Conservation (phyloP, 2,797 vertebrate genomes). For the Tauraco hartlaubi region DNA sequence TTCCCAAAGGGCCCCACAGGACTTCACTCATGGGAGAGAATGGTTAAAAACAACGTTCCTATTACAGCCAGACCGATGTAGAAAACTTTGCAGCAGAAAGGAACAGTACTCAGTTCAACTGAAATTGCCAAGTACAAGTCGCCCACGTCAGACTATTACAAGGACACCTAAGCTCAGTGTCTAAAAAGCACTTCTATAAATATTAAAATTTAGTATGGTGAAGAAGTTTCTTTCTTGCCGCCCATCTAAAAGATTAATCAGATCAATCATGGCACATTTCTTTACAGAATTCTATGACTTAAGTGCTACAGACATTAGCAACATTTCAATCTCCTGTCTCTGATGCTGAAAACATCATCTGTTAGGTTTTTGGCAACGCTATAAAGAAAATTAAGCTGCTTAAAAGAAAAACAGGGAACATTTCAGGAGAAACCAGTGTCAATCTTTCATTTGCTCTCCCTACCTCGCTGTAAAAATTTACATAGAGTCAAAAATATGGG, state of each 20-base stretch:
- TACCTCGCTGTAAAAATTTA: slow-evolving; percentile 49
- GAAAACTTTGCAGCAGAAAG: not conserved
- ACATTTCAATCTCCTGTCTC: slow-evolving; percentile 66
- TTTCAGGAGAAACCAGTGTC: slow-evolving; percentile 53
- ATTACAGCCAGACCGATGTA: not conserved
- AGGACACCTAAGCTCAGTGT: not conserved
- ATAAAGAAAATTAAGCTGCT: slow-evolving; percentile 44
- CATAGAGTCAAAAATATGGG: slow-evolving; percentile 26
- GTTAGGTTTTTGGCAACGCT: slow-evolving; percentile 14
- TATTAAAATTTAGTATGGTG: not conserved
- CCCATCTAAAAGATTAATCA: slow-evolving; percentile 63
- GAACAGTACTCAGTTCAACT: not conserved
- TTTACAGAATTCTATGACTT: slow-evolving; percentile 60
- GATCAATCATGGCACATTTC: slow-evolving; percentile 54
- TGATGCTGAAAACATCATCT: slow-evolving; percentile 64
- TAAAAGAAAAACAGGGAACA: not conserved
- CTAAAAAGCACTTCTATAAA: slow-evolving; percentile 41
- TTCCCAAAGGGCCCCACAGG: not conserved
- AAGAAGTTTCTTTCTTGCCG: slow-evolving; percentile 16
- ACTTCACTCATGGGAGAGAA: not conserved
- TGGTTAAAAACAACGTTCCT: not conserved
- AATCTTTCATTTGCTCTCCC: slow-evolving; percentile 34
- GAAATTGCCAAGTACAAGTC: not conserved
- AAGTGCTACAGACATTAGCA: slow-evolving; percentile 63
- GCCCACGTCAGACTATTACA: not conserved